These are phyloP conservation scores for Synodontis membranacea DNA, from an alignment of 2,113 vertebrate species.

Conservation along the genomic window DNA sequence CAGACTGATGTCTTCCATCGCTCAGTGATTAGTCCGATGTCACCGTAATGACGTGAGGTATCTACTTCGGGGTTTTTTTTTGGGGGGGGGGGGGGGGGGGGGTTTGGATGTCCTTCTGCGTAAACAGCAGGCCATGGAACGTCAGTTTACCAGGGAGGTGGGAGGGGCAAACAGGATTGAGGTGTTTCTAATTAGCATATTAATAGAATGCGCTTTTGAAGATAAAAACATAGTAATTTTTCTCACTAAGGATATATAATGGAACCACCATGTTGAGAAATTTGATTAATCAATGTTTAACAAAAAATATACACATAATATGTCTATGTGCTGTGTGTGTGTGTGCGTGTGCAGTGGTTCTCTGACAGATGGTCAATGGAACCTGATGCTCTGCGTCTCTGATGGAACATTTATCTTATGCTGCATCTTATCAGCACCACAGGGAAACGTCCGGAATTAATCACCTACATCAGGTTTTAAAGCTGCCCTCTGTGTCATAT, in stretches of 20 bases:
- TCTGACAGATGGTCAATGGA: slow-evolving; percentile 50
- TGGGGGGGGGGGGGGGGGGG: too few relatives aligned
- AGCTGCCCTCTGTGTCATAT: slow-evolving; percentile 36
- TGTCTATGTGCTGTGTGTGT: slow-evolving; percentile 8
- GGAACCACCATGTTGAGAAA: not conserved
- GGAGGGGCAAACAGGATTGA: not conserved
- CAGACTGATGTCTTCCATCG: slow-evolving; percentile 8
- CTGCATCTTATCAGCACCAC: slow-evolving; percentile 44
- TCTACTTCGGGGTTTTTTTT: not conserved
- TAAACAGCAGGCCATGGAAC: not conserved
- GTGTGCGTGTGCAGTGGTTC: not conserved
- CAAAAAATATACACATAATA: not conserved
- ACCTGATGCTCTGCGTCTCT: slow-evolving; percentile 32
- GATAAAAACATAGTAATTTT: not conserved
- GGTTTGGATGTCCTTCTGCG: not conserved
- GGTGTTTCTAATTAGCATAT: not conserved
- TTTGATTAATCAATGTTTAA: not conserved
- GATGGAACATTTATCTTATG: slow-evolving; percentile 43
- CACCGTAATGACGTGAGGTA: not conserved
- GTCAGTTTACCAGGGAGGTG: not conserved
- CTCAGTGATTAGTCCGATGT: not conserved
- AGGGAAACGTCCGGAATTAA: slow-evolving; percentile 44
- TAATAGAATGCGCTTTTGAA: not conserved
- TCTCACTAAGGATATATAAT: not conserved
- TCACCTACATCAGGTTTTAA: slow-evolving; percentile 43